phyloP scores from a whole-genome alignment of 1,140 invertebrate genomes.

The Drosophila ficusphila region DNA sequence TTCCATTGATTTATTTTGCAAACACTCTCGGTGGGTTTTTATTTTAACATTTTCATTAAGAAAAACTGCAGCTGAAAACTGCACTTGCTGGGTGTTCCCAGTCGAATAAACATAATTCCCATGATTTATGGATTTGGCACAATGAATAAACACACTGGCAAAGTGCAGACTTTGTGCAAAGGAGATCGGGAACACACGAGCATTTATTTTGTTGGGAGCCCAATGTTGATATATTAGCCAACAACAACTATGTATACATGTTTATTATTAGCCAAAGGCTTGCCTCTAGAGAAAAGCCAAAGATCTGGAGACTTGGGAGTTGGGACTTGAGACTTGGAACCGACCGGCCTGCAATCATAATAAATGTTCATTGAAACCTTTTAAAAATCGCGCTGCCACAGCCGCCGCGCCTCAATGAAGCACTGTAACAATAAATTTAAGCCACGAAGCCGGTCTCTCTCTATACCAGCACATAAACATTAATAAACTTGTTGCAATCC shows the following conservation, averaged over 20 bases:
- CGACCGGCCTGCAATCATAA: slow-evolving; percentile 71
- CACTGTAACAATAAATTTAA: slow-evolving; percentile 79
- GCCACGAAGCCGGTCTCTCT: slow-evolving; percentile 39
- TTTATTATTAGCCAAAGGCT: slow-evolving; percentile 53
- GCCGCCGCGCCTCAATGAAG: slow-evolving; percentile 71
- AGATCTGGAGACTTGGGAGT: slow-evolving; percentile 5
- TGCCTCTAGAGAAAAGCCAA: slow-evolving; percentile 10
- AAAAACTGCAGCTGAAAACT: slow-evolving; percentile 39
- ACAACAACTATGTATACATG: slow-evolving; percentile 41
- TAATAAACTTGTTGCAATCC: slow-evolving; percentile 83
- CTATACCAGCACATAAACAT: slow-evolving; percentile 67
- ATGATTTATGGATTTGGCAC: slow-evolving; percentile 72
- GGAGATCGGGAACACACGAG: slow-evolving; percentile 27
- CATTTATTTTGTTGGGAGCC: slow-evolving; percentile 56
- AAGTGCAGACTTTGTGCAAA: slow-evolving; percentile 55
- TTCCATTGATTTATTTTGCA: slow-evolving; percentile 37
- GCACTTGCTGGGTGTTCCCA: slow-evolving; percentile 48
- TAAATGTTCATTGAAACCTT: slow-evolving; percentile 83
- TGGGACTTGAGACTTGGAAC: neutral
- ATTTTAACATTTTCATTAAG: slow-evolving; percentile 53
- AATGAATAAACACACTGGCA: slow-evolving; percentile 33
- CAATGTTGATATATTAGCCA: slow-evolving; percentile 67
- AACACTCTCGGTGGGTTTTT: slow-evolving; percentile 24
- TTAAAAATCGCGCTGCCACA: slow-evolving; percentile 71
- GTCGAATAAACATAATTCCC: slow-evolving; percentile 48